Conservation (phyloP, 92 coral and sea anemone genomes). For the Meandrina meandrites region DNA sequence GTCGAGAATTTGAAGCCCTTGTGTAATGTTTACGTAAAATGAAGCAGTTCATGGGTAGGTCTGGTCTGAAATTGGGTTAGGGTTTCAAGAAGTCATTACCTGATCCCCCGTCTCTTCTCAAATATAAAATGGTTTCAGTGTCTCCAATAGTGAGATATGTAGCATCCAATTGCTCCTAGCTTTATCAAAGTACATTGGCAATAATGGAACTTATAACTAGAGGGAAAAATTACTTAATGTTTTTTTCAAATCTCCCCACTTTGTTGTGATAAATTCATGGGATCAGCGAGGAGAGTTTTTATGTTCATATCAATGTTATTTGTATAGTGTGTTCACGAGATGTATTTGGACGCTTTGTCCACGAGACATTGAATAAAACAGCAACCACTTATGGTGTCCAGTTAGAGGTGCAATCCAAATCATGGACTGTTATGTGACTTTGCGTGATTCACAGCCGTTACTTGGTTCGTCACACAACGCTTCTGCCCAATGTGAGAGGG, state of each 20-base stretch:
- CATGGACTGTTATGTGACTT: too few relatives aligned
- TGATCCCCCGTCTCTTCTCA: not conserved
- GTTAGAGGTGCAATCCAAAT: not conserved
- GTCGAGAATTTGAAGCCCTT: too few relatives aligned
- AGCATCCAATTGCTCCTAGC: not conserved
- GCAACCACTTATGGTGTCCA: not conserved
- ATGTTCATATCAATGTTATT: not conserved
- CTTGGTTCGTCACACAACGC: too few relatives aligned
- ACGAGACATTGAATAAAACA: not conserved
- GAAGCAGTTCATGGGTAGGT: too few relatives aligned
- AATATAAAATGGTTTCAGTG: not conserved
- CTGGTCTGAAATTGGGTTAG: too few relatives aligned
- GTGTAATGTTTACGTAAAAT: too few relatives aligned
- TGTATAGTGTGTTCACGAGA: not conserved
- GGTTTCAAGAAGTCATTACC: too few relatives aligned
- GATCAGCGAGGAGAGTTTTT: not conserved
- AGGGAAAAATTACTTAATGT: not conserved
- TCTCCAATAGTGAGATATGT: not conserved
- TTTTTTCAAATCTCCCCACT: not conserved
- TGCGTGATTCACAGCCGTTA: too few relatives aligned
- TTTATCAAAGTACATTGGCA: not conserved
- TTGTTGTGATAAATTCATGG: not conserved
- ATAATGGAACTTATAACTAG: not conserved
- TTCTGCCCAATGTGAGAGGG: too few relatives aligned
- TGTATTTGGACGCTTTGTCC: not conserved